A percentile compares a stretch with the other conserved stretches of the same genome.
phyloP scores from a whole-genome alignment of 2,888 invertebrate species.

The Chrysopilus asiliformis region DNA sequence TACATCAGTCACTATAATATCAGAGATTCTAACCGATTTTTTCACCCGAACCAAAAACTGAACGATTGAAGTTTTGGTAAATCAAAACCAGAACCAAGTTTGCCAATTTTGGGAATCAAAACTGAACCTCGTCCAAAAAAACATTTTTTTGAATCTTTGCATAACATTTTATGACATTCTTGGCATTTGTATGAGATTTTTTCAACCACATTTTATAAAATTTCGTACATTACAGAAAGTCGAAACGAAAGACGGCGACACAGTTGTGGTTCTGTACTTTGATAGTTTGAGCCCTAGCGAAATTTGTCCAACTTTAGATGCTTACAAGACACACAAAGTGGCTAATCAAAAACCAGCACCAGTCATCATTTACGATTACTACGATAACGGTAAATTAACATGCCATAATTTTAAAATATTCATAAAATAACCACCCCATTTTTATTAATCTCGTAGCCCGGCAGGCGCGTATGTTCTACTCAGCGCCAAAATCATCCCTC shows the following conservation, averaged over 20 bases:
- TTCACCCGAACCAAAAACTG: not conserved
- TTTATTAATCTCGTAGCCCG: slow-evolving; percentile 43
- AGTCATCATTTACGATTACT: slow-evolving; percentile 80
- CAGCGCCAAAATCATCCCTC: slow-evolving; percentile 51
- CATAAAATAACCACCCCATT: too few species aligned
- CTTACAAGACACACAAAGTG: slow-evolving; percentile 72
- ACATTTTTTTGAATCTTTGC: too few species aligned
- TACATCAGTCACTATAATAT: not conserved
- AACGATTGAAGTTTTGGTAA: not conserved
- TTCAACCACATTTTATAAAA: not conserved
- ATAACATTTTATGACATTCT: too few species aligned
- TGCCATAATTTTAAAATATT: too few species aligned
- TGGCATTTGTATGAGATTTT: not conserved
- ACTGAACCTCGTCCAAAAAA: too few species aligned
- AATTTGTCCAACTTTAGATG: slow-evolving; percentile 77
- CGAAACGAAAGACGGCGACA: slow-evolving; percentile 52
- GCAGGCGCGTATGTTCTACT: slow-evolving; percentile 71
- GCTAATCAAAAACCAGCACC: slow-evolving; percentile 77
- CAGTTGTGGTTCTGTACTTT: slow-evolving; percentile 57
- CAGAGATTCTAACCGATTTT: not conserved
- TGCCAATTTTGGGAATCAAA: too few species aligned
- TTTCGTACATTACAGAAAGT: slow-evolving; percentile 37
- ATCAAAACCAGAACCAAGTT: too few species aligned
- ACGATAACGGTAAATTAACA: slow-evolving; percentile 81
- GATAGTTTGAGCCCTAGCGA: slow-evolving; percentile 53